A percentile compares a stretch with the other conserved stretches of the same genome.
Evolutionary conservation across 92 coral and sea anemone genomes (phyloP).

Genomic region (Siderastrea radians): DNA sequence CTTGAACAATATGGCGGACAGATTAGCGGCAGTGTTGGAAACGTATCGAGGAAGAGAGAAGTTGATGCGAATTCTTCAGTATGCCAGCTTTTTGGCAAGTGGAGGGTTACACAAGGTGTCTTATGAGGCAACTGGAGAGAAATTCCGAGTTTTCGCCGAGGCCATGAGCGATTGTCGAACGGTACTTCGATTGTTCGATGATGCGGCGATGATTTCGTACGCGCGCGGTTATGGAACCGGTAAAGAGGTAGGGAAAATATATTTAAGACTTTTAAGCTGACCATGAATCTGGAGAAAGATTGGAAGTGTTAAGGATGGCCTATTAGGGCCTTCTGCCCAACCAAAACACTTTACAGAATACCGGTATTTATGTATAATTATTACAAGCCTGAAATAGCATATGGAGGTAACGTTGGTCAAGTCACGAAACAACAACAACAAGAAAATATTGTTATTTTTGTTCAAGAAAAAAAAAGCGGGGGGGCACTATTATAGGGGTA

Average conservation of each 20-base stretch:
- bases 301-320: too few relatives aligned
- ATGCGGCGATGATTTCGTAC: slow-evolving; percentile 76
- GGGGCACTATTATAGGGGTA: too few relatives aligned
- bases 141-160: slow-evolving; percentile 61
- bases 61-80: slow-evolving; percentile 74
- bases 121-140: slow-evolving; percentile 45
- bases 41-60: slow-evolving; percentile 88
- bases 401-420: too few relatives aligned
- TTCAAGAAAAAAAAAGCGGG: too few relatives aligned
- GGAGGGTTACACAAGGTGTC: slow-evolving; percentile 68
- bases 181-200: slow-evolving; percentile 86
- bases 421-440: too few relatives aligned
- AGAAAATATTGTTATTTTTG: too few relatives aligned
- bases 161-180: slow-evolving; percentile 82
- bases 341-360: too few relatives aligned
- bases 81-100: slow-evolving; percentile 68
- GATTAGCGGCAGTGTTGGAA: slow-evolving; percentile 68
- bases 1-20: slow-evolving; percentile 36
- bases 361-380: too few relatives aligned
- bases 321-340: too few relatives aligned
- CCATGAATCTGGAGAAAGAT: too few relatives aligned
- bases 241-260: slow-evolving; percentile 58
- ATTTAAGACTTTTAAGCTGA: too few relatives aligned
- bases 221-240: slow-evolving; percentile 79
- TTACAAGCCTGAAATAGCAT: too few relatives aligned